phyloP scores from a whole-genome alignment of 1,140 invertebrate genomes.

The Drosophila kepulauana region DNA sequence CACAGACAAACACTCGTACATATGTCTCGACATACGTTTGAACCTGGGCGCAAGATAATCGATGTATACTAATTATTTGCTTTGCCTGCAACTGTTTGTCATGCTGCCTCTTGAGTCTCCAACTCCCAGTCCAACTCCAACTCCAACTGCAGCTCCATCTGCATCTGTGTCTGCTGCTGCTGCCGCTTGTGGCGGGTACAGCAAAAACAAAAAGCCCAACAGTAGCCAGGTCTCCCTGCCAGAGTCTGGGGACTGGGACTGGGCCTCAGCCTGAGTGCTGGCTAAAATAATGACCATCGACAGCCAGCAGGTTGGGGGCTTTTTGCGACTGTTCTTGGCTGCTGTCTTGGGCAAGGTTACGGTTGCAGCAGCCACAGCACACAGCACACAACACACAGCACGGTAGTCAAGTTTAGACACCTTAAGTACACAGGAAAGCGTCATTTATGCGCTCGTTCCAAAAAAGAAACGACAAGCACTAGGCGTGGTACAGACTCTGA shows the following conservation, averaged over 20 bases:
- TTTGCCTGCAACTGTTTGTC: slow-evolving; percentile 82
- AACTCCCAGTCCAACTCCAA: not conserved
- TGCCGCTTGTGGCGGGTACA: slow-evolving; percentile 55
- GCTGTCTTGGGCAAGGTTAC: slow-evolving; percentile 76
- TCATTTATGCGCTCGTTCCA: slow-evolving; percentile 79
- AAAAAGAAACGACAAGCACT: slow-evolving; percentile 71
- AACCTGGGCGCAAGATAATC: slow-evolving; percentile 75
- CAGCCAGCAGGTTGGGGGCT: slow-evolving; percentile 44
- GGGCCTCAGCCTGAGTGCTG: slow-evolving; percentile 46
- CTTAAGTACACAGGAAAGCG: slow-evolving; percentile 82
- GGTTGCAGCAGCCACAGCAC: slow-evolving; percentile 43
- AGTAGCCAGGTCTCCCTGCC: slow-evolving; percentile 9
- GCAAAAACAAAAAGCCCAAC: slow-evolving; percentile 77
- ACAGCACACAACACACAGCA: slow-evolving; percentile 27
- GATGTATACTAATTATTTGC: slow-evolving; percentile 84
- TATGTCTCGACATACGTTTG: slow-evolving; percentile 17
- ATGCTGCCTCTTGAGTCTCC: slow-evolving; percentile 45
- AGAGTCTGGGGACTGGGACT: slow-evolving; percentile 30
- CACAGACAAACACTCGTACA: slow-evolving; percentile 7
- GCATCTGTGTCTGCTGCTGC: slow-evolving; percentile 13
- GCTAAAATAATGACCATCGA: slow-evolving; percentile 79
- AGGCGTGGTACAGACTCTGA: slow-evolving; percentile 57
- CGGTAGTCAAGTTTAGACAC: slow-evolving; percentile 82
- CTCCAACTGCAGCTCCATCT: slow-evolving; percentile 11
- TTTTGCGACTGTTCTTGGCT: not conserved